Evolutionary conservation across 1,140 invertebrate genomes (phyloP).

Genomic region (Pinna nobilis): DNA sequence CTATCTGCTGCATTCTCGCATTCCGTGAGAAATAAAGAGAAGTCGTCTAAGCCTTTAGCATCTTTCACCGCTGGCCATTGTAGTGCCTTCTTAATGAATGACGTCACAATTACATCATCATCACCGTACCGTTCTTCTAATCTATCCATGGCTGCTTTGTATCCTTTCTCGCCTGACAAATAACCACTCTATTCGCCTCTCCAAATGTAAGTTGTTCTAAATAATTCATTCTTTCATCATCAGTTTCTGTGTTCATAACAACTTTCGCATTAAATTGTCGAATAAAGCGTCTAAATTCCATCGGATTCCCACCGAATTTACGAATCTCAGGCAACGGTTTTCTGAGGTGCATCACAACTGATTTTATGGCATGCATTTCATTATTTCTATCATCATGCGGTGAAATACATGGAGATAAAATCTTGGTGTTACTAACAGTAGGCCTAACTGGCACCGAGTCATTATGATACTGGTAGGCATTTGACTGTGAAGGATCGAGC

Average conservation of each 20-base stretch:
- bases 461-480: no score
- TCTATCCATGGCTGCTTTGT: constrained; percentile 19
- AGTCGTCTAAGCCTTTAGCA: constrained; percentile 32
- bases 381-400: no score
- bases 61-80: constrained; percentile 26
- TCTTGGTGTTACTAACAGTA: no score
- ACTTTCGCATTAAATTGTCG: constrained; percentile 26
- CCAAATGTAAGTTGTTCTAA: constrained; percentile 34
- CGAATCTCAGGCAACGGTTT: constrained; percentile 30
- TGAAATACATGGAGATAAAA: no score
- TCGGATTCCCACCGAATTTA: constrained; percentile 34
- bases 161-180: constrained; percentile 7
- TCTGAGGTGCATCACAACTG: constrained; percentile 17
- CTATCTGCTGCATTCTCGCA: constrained; percentile 26
- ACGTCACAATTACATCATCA: constrained; percentile 25
- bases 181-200: constrained; percentile 34
- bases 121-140: constrained; percentile 36
- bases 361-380: not conserved
- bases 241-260: constrained; percentile 5
- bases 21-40: constrained; percentile 33
- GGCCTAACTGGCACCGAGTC: no score
- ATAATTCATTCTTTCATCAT: constrained; percentile 35
- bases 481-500: no score
- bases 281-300: constrained; percentile 28
- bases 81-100: constrained; percentile 37